phyloP scores from a whole-genome alignment of 2,113 vertebrate genomes.

The Lanius ludovicianus region DNA sequence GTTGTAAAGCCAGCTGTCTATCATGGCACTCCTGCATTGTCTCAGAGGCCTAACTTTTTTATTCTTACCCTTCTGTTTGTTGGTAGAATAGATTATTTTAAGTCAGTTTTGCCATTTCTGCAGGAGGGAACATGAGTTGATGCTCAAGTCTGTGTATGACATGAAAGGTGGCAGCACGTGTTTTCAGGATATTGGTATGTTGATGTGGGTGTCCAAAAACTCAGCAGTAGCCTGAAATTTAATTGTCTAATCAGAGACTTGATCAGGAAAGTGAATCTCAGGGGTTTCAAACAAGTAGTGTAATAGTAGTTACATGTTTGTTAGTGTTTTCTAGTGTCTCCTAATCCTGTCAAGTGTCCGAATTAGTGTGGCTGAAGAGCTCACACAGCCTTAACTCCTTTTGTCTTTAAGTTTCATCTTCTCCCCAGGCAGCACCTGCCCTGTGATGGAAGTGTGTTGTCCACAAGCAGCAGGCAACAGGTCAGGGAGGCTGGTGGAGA shows the following conservation, averaged over 20 bases:
- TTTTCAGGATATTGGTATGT: background rate
- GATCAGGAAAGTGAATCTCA: background rate
- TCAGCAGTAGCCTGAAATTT: background rate
- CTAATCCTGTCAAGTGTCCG: background rate
- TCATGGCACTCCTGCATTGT: background rate
- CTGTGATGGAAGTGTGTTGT: rapidly evolving
- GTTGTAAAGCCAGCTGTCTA: background rate
- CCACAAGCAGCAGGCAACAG: rapidly evolving
- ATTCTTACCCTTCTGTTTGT: background rate
- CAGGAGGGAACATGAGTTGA: background rate
- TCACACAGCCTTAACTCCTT: background rate
- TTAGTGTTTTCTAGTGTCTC: background rate
- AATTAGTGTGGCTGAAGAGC: background rate
- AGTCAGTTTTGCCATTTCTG: background rate
- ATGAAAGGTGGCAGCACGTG: background rate
- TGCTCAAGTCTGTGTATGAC: background rate
- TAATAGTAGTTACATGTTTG: background rate
- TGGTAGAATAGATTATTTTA: background rate
- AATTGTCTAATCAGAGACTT: background rate
- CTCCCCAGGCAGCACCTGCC: background rate
- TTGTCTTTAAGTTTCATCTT: background rate
- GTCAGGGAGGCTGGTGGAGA: background rate
- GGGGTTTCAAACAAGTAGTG: background rate
- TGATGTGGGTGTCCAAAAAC: background rate
- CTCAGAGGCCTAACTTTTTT: background rate